Percentiles rank a stretch among this genome's conserved stretches.
Conservation (phyloP, 2,797 vertebrate genomes). For the Borostomias antarcticus region DNA sequence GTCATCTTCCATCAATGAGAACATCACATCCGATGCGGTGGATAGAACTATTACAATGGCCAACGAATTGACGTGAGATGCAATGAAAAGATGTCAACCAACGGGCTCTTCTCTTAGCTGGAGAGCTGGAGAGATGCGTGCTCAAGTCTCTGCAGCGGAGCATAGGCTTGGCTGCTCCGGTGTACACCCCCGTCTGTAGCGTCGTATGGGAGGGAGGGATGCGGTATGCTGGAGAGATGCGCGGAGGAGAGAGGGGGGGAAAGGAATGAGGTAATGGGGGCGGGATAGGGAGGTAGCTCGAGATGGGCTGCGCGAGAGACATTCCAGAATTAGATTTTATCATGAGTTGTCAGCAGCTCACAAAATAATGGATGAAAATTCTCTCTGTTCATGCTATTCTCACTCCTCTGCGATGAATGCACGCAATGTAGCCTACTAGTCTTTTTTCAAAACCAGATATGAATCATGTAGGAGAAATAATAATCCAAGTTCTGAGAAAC, state of each 20-base stretch:
- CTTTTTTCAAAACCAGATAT: too few relatives aligned
- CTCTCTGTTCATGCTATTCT: too few relatives aligned
- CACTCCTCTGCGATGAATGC: too few relatives aligned
- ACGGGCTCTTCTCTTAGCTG: not conserved
- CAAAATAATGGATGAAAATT: not conserved
- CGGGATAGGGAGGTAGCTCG: not conserved
- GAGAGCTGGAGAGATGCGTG: slow-evolving; percentile 20
- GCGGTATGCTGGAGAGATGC: slow-evolving; percentile 38
- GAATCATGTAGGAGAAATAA: too few relatives aligned
- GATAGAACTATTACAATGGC: too few relatives aligned
- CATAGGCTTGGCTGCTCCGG: slow-evolving; percentile 26
- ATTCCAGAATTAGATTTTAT: not conserved
- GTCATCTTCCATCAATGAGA: not conserved
- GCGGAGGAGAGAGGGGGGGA: slow-evolving; percentile 35
- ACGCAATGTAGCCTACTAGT: too few relatives aligned
- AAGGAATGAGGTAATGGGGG: slow-evolving; percentile 58
- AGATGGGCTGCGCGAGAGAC: not conserved
- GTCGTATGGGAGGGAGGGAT: slow-evolving; percentile 51
- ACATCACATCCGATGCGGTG: not conserved
- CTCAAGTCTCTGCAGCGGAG: slow-evolving; percentile 22
- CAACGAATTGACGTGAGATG: not conserved
- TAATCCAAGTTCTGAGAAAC: too few relatives aligned
- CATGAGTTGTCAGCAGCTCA: too few relatives aligned
- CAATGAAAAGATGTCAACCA: slow-evolving; percentile 5
- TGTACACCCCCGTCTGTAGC: slow-evolving; percentile 51